Conservation (phyloP, 2,113 vertebrate species). For the Podarcis raffonei region DNA sequence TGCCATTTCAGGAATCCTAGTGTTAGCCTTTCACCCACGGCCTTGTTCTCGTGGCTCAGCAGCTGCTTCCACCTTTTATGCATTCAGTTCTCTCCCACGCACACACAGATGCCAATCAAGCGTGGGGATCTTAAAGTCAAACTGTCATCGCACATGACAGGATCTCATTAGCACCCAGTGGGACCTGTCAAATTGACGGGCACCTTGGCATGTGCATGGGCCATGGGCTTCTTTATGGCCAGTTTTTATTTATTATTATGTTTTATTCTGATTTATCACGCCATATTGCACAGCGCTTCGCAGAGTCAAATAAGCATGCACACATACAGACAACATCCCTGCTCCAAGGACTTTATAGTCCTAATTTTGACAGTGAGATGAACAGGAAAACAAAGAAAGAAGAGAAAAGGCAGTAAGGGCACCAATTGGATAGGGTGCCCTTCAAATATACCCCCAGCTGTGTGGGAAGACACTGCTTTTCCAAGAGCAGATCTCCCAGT, state of each 20-base stretch:
- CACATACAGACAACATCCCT: neutral
- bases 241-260: neutral
- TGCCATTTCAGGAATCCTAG: slow-evolving; percentile 30
- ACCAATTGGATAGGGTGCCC: too few relatives aligned
- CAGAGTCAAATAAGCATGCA: neutral
- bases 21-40: slow-evolving; percentile 38
- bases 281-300: too few relatives aligned
- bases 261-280: slow-evolving; percentile 1
- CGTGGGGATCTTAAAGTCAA: slow-evolving; percentile 50
- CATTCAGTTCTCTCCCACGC: slow-evolving; percentile 33
- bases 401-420: too few relatives aligned
- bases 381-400: too few relatives aligned
- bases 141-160: slow-evolving; percentile 14
- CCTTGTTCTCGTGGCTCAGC: slow-evolving; percentile 13
- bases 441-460: neutral
- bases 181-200: slow-evolving; percentile 12
- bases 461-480: neutral
- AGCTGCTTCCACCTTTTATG: slow-evolving; percentile 41
- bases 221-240: neutral
- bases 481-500: neutral
- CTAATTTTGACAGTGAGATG: too few relatives aligned
- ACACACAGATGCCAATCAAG: slow-evolving; percentile 36
- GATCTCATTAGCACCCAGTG: slow-evolving; percentile 49
- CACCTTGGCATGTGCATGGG: neutral
- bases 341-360: neutral